A percentile compares a stretch with the other conserved stretches of the same genome.
These are phyloP conservation scores for Seriola rivoliana DNA, from an alignment of 2,113 vertebrate species.

Conservation along the genomic window DNA sequence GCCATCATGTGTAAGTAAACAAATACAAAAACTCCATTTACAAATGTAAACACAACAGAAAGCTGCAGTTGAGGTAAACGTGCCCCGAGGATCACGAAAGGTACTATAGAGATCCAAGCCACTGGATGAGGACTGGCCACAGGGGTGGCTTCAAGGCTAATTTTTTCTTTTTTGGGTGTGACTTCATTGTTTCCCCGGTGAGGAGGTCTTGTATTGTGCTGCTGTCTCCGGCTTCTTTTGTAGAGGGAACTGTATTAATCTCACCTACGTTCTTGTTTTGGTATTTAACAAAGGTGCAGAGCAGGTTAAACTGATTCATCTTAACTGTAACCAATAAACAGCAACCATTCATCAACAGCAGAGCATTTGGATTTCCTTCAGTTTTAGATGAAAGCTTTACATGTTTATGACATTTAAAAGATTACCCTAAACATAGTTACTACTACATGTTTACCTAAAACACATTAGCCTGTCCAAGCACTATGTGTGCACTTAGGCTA, in stretches of 20 bases:
- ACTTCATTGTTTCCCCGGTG: constrained; percentile 41
- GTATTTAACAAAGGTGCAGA: background rate
- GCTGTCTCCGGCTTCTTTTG: background rate
- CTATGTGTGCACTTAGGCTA: background rate
- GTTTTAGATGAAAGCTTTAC: background rate
- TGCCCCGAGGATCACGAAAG: background rate
- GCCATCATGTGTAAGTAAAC: constrained; percentile 7
- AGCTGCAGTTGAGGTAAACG: background rate
- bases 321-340: background rate
- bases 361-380: background rate
- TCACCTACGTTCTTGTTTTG: background rate
- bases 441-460: background rate
- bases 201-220: constrained; percentile 34
- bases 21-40: constrained; percentile 8
- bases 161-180: constrained; percentile 31
- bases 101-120: background rate
- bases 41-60: constrained; percentile 10
- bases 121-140: background rate
- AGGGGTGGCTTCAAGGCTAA: background rate
- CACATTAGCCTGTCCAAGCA: background rate
- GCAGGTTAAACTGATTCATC: background rate
- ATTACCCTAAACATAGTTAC: background rate
- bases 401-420: background rate
- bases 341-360: background rate
- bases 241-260: background rate